These are phyloP conservation scores for Hydriomena furcata DNA, from an alignment of 2,888 invertebrate genomes.

Conservation along the genomic window DNA sequence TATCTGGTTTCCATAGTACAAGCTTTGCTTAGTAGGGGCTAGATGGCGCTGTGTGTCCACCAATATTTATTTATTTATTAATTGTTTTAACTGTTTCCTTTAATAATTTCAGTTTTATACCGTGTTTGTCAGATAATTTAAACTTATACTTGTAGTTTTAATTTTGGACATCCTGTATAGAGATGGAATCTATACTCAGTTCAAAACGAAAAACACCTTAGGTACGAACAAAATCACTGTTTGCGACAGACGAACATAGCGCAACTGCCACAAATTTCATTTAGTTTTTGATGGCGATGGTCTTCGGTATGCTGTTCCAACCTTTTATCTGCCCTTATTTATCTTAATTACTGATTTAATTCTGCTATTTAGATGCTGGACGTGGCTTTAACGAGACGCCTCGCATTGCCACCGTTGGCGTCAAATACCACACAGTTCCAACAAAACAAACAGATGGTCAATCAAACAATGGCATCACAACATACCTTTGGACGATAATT, in stretches of 20 bases:
- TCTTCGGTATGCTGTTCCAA: constrained; percentile 60
- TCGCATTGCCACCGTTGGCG: constrained; percentile 73
- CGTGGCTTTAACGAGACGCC: constrained; percentile 65
- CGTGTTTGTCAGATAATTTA: neutral
- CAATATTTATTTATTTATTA: too few species aligned
- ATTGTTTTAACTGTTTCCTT: too few species aligned
- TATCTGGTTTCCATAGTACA: too few species aligned
- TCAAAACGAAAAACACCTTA: constrained; percentile 34
- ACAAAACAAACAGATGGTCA: constrained; percentile 61
- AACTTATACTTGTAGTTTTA: neutral
- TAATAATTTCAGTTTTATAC: too few species aligned
- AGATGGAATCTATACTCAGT: constrained; percentile 27
- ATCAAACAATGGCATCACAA: constrained; percentile 74
- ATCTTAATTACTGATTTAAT: constrained; percentile 79
- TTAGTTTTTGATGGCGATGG: constrained; percentile 55
- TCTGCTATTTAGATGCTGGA: constrained; percentile 72
- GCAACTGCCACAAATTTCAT: constrained; percentile 18
- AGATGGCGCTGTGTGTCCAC: too few species aligned
- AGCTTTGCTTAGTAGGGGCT: too few species aligned
- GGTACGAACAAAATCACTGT: constrained; percentile 36
- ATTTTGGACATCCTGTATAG: constrained; percentile 5
- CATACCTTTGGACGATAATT: constrained; percentile 57
- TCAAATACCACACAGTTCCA: constrained; percentile 72
- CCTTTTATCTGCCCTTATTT: constrained; percentile 73
- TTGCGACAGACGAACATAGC: constrained; percentile 31